These are phyloP conservation scores for Ferdinandea cuprea DNA, from an alignment of 2,888 invertebrate genomes.

Conservation along the genomic window DNA sequence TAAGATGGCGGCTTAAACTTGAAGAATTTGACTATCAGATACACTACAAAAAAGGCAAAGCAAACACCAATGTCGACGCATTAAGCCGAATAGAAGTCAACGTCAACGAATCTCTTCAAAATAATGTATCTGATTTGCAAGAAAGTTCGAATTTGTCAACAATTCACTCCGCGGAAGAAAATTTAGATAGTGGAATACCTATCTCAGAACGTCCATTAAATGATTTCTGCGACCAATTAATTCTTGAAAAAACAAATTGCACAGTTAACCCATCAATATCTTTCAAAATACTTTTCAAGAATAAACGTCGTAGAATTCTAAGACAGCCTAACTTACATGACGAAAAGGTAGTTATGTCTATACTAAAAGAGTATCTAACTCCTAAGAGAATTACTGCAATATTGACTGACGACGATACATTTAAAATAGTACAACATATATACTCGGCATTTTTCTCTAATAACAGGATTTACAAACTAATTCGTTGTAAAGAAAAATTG, in stretches of 20 bases:
- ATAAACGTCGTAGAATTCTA: no score
- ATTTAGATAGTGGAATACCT: no score
- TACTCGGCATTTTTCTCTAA: constrained; percentile 4
- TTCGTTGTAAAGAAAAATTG: constrained; percentile 17
- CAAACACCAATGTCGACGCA: constrained; percentile 73
- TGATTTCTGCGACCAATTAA: no score
- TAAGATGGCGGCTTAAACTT: constrained; percentile 65
- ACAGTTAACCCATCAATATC: no score
- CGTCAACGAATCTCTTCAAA: background rate
- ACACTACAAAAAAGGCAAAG: constrained; percentile 69
- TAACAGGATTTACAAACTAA: constrained; percentile 8
- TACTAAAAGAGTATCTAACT: constrained; percentile 20
- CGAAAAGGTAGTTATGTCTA: background rate
- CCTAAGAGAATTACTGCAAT: constrained; percentile 35
- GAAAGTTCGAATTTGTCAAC: background rate
- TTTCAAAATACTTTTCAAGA: no score
- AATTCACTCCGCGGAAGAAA: no score
- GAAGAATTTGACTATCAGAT: constrained; percentile 73
- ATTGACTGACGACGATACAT: constrained; percentile 20
- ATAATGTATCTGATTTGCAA: constrained; percentile 10
- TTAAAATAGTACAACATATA: constrained; percentile 33
- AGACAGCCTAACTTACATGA: background rate
- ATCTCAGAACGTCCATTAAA: no score
- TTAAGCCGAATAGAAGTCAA: constrained; percentile 29
- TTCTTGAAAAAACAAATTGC: constrained; percentile 5